Base-by-base conservation (phyloP, 2,797 vertebrate species). In the Anniella stebbinsi region DNA sequence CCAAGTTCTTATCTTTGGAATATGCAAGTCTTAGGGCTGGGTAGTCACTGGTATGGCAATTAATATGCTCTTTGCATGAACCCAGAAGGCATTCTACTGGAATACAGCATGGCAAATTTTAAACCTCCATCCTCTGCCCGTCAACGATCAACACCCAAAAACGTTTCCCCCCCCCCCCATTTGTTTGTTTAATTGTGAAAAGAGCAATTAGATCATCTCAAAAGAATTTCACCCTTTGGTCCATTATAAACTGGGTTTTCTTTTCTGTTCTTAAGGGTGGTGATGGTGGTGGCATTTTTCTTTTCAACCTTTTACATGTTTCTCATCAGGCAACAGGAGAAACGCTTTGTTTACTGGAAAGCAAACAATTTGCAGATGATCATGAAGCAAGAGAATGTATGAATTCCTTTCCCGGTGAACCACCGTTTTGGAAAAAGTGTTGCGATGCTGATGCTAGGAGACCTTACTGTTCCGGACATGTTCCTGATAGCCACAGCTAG, bases 351-450 rank as follows among this genome's bases (percentile, higher is more conserved):
- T 80, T 76, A 77, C 13, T 80, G 69, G 17, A 15, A 23, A 6
- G n/a, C 33, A 85, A 85, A 72, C 51, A 17, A 77, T 87, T 77
- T 63, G 57, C 54, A 45, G 57, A 77, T 66, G 86, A 77, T 66
- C 66, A 23, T 70, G 17, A 66, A 75, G 70, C 72, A 54, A 33
- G 57, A 48, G 21, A 66, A 66, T n/a, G 21, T 72, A 85, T 36
- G 36, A 30, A 85, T 45, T 66, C 2, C 38, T 45, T 87, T 66
- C 33, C 57, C 13, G 41, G 70, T 41, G 75, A 86, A 15, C 18
- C 36, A n/a, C 23, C 70, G 38, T 8, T 36, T 86, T 38, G 12
- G 57, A 41, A 28, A 33, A 73, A 73, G 69, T 54, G 33, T 33
- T 75, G 3, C 38, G 11, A 60, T 73, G 5, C 23, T 75, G 6